A percentile compares a stretch with the other conserved stretches of the same genome.
Evolutionary conservation across 2,113 vertebrate species (phyloP).

Genomic region (Polyodon spathula): DNA sequence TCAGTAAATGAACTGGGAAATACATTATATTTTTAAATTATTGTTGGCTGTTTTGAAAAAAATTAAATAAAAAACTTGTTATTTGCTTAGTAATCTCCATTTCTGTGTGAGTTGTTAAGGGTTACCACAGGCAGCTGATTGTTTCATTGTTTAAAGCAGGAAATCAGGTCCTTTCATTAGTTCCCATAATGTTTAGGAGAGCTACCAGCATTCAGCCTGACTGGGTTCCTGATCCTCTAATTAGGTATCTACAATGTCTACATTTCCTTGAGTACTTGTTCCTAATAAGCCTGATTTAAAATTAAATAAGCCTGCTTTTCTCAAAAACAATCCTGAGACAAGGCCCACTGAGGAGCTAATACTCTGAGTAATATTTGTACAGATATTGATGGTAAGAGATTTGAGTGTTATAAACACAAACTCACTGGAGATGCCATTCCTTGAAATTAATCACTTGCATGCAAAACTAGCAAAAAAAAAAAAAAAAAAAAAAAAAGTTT

Average conservation of each 20-base stretch:
- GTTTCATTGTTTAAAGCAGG: conserved; percentile 58
- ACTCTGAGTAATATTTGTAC: no score
- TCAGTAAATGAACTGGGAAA: conserved; percentile 45
- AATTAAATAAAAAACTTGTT: conserved; percentile 42
- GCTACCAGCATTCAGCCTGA: conserved; percentile 37
- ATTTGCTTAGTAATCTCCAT: conserved; percentile 58
- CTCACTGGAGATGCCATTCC: no score
- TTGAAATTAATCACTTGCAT: no score
- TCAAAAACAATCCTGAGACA: background rate
- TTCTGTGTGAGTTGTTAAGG: conserved; percentile 63
- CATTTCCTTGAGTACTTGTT: background rate
- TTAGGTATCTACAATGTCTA: conserved; percentile 14
- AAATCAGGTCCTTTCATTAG: conserved; percentile 58
- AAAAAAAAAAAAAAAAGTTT: no score
- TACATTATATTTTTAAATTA: conserved; percentile 38
- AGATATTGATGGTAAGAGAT: no score
- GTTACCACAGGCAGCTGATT: conserved; percentile 66
- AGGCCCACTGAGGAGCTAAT: no score
- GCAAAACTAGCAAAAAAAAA: no score
- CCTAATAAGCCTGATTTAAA: background rate
- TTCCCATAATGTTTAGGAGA: conserved; percentile 55
- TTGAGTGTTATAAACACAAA: no score
- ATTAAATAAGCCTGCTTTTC: no score
- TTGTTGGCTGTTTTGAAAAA: conserved; percentile 39
- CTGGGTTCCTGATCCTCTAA: conserved; percentile 48